These are phyloP conservation scores for Holothuria scabra DNA, from an alignment of 53 echinoderm and acorn worm species.

Conservation along the genomic window DNA sequence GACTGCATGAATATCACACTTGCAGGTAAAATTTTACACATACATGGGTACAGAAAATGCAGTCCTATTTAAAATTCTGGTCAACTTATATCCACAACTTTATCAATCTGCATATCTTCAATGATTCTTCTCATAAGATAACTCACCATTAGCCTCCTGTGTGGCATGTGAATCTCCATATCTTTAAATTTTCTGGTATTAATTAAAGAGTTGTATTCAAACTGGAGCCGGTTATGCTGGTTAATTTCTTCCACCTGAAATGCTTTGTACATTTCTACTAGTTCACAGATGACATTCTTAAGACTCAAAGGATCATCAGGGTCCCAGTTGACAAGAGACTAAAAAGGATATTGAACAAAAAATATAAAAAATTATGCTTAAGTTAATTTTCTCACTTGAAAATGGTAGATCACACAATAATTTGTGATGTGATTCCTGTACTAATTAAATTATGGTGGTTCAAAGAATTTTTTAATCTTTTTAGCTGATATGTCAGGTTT, in stretches of 20 bases:
- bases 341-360: not conserved
- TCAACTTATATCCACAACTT: no score
- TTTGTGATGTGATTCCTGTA: no score
- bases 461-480: no score
- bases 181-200: conserved; percentile 80
- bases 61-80: no score
- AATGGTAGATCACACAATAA: no score
- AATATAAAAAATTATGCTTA: not conserved
- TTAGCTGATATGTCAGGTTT: no score
- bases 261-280: conserved; percentile 75
- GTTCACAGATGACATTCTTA: conserved; percentile 71
- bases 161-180: conserved; percentile 76
- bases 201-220: conserved; percentile 81
- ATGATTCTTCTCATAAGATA: not conserved
- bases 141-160: conserved; percentile 62
- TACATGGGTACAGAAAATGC: no score
- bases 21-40: no score
- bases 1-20: no score
- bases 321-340: conserved; percentile 93
- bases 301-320: conserved; percentile 67
- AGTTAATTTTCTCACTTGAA: no score
- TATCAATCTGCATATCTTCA: not conserved
- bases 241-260: conserved; percentile 70
- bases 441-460: no score
- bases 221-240: conserved; percentile 68